phyloP scores from a whole-genome alignment of 53 echinoderm and acorn worm species.

The Hippasteria phrygiana region DNA sequence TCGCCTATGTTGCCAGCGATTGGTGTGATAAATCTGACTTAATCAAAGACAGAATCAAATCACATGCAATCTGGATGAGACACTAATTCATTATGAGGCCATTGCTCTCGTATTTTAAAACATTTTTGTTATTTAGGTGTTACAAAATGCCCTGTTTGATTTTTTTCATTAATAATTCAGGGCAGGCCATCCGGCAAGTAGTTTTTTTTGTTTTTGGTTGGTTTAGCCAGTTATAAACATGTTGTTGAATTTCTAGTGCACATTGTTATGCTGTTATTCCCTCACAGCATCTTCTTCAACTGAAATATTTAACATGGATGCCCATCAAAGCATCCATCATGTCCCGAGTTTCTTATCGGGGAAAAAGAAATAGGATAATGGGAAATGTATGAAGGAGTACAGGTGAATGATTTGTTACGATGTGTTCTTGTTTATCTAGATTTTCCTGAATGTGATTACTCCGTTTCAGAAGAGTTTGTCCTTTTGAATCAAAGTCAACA shows the following conservation, averaged over 20 bases:
- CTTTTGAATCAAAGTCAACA: too few species aligned
- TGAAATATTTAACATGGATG: background rate
- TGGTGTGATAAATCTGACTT: conserved; percentile 14
- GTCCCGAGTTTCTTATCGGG: background rate
- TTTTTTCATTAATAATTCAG: background rate
- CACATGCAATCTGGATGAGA: background rate
- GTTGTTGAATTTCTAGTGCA: background rate
- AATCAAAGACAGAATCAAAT: conserved; percentile 37
- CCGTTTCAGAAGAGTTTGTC: too few species aligned
- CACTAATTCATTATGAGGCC: background rate
- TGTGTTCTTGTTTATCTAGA: too few species aligned
- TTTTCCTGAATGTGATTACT: too few species aligned
- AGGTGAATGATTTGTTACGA: background rate
- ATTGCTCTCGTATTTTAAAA: background rate
- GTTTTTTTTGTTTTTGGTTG: background rate
- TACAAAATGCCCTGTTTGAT: background rate
- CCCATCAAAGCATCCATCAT: background rate
- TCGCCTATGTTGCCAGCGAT: conserved; percentile 25
- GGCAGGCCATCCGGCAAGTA: too few species aligned
- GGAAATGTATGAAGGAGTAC: background rate
- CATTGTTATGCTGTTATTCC: background rate
- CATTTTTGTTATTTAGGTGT: background rate
- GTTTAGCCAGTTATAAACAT: background rate
- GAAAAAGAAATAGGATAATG: background rate
- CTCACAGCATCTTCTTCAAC: background rate